A percentile compares a stretch with the other conserved stretches of the same genome.
Evolutionary conservation across 2,888 invertebrate species (phyloP).

Genomic region (Tachina grossa): DNA sequence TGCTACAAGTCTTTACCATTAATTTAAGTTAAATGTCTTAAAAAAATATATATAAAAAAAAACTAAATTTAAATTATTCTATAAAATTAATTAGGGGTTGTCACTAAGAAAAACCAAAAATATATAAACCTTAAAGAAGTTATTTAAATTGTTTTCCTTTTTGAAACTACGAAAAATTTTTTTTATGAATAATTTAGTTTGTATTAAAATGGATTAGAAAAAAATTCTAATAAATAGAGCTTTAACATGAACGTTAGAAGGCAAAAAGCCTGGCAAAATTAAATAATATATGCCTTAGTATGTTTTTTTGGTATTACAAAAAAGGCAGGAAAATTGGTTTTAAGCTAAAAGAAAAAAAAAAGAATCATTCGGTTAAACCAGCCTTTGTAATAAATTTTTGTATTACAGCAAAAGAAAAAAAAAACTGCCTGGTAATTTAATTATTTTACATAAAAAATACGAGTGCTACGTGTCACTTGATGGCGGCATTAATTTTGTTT

Average conservation of each 20-base stretch:
- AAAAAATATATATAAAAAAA: not conserved
- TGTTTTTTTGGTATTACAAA: not conserved
- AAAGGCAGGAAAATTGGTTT: not conserved
- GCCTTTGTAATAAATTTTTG: too few species aligned
- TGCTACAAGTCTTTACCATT: conserved; percentile 15
- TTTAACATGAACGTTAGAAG: conserved; percentile 32
- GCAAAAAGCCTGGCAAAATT: too few species aligned
- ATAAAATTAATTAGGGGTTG: conserved; percentile 54
- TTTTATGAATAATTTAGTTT: conserved; percentile 22
- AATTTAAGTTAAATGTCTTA: not conserved
- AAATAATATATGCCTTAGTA: too few species aligned
- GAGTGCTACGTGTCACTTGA: conserved; percentile 2
- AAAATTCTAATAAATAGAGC: conserved; percentile 48
- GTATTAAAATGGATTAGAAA: conserved; percentile 1
- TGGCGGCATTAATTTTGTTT: not conserved
- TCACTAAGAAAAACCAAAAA: conserved; percentile 44
- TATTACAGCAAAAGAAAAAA: not conserved
- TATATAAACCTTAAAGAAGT: not conserved
- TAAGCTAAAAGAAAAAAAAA: too few species aligned
- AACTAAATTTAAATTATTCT: conserved; percentile 23
- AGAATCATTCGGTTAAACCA: too few species aligned
- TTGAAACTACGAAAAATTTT: not conserved
- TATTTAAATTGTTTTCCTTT: not conserved
- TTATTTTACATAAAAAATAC: conserved; percentile 18
- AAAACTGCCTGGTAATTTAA: conserved; percentile 10